These are phyloP conservation scores for Chorisops tibialis DNA, from an alignment of 2,888 invertebrate species.

Conservation along the genomic window DNA sequence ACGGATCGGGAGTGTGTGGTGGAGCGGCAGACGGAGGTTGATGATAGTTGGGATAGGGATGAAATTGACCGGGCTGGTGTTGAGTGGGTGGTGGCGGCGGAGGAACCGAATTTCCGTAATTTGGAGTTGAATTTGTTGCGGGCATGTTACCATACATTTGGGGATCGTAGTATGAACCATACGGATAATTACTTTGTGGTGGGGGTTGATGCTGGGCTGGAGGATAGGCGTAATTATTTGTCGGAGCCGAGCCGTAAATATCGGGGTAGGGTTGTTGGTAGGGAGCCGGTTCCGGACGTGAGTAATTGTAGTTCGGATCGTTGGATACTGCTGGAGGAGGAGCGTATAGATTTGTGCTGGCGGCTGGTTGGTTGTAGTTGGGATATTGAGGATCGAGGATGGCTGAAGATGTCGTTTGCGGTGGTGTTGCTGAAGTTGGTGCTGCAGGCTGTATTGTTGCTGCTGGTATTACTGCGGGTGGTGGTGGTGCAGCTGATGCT, in stretches of 20 bases:
- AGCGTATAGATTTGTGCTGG: not conserved
- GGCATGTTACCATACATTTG: constrained; percentile 40
- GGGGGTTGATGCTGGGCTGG: constrained; percentile 35
- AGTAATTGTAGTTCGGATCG: constrained; percentile 21
- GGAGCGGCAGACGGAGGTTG: not conserved
- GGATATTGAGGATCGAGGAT: constrained; percentile 7
- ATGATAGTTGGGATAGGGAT: constrained; percentile 21
- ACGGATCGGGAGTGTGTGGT: constrained; percentile 13
- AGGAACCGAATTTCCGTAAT: not conserved
- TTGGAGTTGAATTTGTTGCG: constrained; percentile 3
- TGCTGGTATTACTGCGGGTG: not conserved
- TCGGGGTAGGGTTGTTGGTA: constrained; percentile 26
- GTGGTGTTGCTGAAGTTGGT: constrained; percentile 19
- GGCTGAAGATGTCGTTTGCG: constrained; percentile 30
- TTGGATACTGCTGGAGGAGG: not conserved
- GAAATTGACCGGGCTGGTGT: constrained; percentile 17
- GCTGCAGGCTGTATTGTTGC: constrained; percentile 7
- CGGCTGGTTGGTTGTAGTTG: constrained; percentile 1
- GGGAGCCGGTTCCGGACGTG: constrained; percentile 9
- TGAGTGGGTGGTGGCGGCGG: not conserved
- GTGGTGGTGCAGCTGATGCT: not conserved
- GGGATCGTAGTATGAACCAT: constrained; percentile 44
- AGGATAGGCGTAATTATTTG: constrained; percentile 25
- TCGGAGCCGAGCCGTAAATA: constrained; percentile 23
- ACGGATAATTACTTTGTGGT: constrained; percentile 42